Evolutionary conservation across 2,888 invertebrate species (phyloP).

Genomic region (Marronus borbonicus): DNA sequence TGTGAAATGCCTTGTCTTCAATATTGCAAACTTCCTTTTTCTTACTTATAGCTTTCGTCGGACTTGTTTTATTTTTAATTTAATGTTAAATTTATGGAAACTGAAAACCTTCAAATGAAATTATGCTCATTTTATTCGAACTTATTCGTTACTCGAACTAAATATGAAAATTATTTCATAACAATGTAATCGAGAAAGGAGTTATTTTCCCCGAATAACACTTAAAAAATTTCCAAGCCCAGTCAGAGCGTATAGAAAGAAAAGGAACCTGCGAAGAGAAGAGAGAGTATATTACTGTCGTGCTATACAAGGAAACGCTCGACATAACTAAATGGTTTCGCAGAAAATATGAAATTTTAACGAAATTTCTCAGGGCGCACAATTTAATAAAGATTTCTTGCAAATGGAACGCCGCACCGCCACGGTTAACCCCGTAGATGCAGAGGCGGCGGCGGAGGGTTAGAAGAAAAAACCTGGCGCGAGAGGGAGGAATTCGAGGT

Average conservation of each 20-base stretch:
- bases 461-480: constrained; percentile 56
- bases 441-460: constrained; percentile 51
- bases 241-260: not conserved
- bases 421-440: not conserved
- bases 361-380: constrained; percentile 32
- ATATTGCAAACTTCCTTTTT: no score
- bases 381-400: constrained; percentile 51
- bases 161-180: not conserved
- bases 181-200: not conserved
- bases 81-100: no score
- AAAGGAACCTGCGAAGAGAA: not conserved
- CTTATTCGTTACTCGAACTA: not conserved
- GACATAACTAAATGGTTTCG: constrained; percentile 3
- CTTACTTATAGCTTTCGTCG: no score
- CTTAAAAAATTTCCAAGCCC: not conserved
- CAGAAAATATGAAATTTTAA: constrained; percentile 43
- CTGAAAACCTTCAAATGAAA: no score
- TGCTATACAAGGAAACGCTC: not conserved
- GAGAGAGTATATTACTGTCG: not conserved
- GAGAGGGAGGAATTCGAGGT: constrained; percentile 56
- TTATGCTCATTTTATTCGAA: no score
- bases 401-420: constrained; percentile 40
- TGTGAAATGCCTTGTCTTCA: no score
- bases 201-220: not conserved
- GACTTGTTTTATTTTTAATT: no score